phyloP scores from a whole-genome alignment of 2,888 invertebrate genomes.

The Euplagia quadripunctaria region DNA sequence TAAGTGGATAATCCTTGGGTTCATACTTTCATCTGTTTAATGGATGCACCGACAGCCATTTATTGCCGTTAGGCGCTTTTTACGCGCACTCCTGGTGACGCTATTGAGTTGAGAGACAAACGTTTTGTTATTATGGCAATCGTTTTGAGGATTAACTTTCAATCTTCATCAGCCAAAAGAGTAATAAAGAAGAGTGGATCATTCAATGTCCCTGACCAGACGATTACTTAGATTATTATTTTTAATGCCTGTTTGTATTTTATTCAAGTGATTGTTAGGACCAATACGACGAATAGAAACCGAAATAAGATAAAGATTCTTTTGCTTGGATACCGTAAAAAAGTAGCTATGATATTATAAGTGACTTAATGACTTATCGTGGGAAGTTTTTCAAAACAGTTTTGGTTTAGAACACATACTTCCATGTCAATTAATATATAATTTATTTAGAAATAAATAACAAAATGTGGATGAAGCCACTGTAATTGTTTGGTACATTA shows the following conservation, averaged over 20 bases:
- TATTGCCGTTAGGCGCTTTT: constrained; percentile 71
- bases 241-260: constrained; percentile 9
- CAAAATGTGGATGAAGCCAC: too few species aligned
- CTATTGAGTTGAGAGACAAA: constrained; percentile 35
- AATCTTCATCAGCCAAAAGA: constrained; percentile 20
- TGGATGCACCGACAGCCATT: constrained; percentile 80
- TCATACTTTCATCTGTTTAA: constrained; percentile 83
- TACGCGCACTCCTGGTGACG: constrained; percentile 63
- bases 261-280: neutral
- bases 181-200: constrained; percentile 16
- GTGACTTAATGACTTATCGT: neutral
- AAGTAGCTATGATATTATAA: neutral
- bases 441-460: too few species aligned
- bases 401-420: neutral
- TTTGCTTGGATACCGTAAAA: neutral
- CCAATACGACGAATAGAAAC: neutral
- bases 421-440: too few species aligned
- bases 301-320: neutral
- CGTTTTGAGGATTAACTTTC: constrained; percentile 38
- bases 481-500: too few species aligned
- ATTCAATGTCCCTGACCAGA: constrained; percentile 11
- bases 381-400: neutral
- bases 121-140: constrained; percentile 35
- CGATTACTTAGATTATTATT: neutral
- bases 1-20: constrained; percentile 81